Percentiles rank a stretch among this genome's conserved stretches.
Evolutionary conservation across 2,888 invertebrate species (phyloP).

Genomic region (Drosophila pseudotakahashii): DNA sequence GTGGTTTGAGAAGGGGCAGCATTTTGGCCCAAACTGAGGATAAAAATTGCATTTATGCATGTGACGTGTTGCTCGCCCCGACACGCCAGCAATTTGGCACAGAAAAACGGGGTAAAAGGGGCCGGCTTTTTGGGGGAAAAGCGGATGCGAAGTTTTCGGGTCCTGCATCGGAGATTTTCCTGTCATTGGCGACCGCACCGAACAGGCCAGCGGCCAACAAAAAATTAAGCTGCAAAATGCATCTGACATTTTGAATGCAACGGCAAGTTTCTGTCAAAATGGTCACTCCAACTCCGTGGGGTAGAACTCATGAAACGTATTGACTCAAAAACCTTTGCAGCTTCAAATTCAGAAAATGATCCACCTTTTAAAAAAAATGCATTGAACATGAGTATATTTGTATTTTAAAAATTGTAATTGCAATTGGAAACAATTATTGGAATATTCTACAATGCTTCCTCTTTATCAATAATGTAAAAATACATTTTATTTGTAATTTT

Average conservation of each 20-base stretch:
- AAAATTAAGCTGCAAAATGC: constrained; percentile 23
- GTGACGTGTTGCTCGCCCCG: constrained; percentile 66
- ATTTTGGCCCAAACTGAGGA: constrained; percentile 18
- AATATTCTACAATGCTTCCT: too few relatives aligned
- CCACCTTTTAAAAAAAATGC: too few relatives aligned
- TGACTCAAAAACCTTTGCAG: not conserved
- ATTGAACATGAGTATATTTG: too few relatives aligned
- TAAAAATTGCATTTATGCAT: constrained; percentile 76
- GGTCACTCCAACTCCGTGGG: not conserved
- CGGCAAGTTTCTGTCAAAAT: constrained; percentile 14
- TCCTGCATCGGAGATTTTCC: constrained; percentile 30
- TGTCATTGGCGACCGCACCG: constrained; percentile 33
- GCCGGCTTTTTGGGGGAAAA: not conserved
- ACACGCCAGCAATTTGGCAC: constrained; percentile 49
- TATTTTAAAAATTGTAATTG: too few relatives aligned
- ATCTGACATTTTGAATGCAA: constrained; percentile 23
- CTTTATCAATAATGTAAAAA: too few relatives aligned
- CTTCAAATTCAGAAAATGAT: not conserved
- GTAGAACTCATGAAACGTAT: constrained; percentile 1
- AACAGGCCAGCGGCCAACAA: not conserved
- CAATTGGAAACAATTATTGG: too few relatives aligned
- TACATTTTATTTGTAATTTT: too few relatives aligned
- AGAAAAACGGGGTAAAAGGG: constrained; percentile 1
- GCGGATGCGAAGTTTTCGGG: constrained; percentile 23
- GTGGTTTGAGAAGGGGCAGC: constrained; percentile 46